Percentiles rank a stretch among this genome's conserved stretches.
Conservation (phyloP, 2,797 vertebrate genomes). For the Spea hammondii region DNA sequence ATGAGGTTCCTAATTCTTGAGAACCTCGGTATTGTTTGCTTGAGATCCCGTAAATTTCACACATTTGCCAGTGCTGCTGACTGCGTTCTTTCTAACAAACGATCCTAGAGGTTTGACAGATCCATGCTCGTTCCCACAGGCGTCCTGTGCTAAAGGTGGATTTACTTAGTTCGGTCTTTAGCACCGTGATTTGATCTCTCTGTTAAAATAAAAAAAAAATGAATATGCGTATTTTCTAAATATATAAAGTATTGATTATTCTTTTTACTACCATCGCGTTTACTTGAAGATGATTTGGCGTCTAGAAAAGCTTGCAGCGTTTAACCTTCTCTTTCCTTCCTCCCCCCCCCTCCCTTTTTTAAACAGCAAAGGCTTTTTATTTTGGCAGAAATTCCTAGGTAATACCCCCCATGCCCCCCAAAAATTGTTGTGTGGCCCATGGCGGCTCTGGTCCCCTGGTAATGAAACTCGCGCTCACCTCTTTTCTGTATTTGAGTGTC, state of each 20-base stretch:
- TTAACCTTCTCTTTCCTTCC: not conserved
- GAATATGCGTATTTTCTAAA: no score
- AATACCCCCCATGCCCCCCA: not conserved
- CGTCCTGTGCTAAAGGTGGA: constrained; percentile 16
- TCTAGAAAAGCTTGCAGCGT: not conserved
- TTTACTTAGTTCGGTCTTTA: constrained; percentile 30
- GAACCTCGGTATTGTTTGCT: no score
- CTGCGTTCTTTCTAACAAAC: not conserved
- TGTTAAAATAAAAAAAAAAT: no score
- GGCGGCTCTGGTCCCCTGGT: constrained; percentile 4
- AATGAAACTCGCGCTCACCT: constrained; percentile 40
- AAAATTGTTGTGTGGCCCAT: not conserved
- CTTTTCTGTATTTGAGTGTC: constrained; percentile 81
- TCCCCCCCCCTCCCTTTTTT: not conserved
- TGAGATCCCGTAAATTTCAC: not conserved
- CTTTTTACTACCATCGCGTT: no score
- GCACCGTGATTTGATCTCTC: not conserved
- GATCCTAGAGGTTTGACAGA: not conserved
- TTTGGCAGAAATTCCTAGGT: no score
- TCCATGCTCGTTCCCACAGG: constrained; percentile 4
- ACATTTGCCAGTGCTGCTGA: not conserved
- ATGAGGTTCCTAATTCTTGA: not conserved
- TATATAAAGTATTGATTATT: no score
- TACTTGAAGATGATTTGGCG: no score
- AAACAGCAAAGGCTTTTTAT: no score